phyloP scores from a whole-genome alignment of 2,113 vertebrate genomes.

The Trichomycterus rosablanca region DNA sequence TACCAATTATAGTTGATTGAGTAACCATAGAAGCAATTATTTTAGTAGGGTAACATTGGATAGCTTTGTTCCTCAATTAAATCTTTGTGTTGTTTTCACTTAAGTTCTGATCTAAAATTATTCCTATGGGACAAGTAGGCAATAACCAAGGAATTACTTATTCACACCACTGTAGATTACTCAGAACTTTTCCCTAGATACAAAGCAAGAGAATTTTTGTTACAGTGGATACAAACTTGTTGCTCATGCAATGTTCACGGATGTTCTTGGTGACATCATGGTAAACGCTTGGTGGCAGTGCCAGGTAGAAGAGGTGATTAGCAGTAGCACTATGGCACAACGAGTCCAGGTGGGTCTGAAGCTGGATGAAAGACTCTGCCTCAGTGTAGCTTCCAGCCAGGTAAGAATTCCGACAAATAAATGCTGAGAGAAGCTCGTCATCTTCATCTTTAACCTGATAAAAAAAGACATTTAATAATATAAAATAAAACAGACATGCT shows the following conservation, averaged over 20 bases:
- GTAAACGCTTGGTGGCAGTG: conserved; percentile 84
- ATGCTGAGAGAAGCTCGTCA: conserved; percentile 47
- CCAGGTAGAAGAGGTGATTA: conserved; percentile 86
- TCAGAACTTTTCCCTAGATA: too few species aligned
- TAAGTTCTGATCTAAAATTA: too few species aligned
- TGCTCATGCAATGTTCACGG: conserved; percentile 75
- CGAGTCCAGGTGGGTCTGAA: conserved; percentile 54
- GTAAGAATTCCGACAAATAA: conserved; percentile 62
- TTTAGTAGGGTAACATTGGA: too few species aligned
- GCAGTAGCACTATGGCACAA: conserved; percentile 52
- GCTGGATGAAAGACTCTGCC: conserved; percentile 48
- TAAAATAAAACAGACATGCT: too few species aligned
- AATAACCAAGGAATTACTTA: too few species aligned
- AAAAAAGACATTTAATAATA: not conserved
- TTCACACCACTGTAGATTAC: too few species aligned
- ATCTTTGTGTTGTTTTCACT: too few species aligned
- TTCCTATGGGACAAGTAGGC: too few species aligned
- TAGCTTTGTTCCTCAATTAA: too few species aligned
- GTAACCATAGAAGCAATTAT: too few species aligned
- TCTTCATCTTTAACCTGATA: conserved; percentile 57
- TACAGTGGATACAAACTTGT: conserved; percentile 63
- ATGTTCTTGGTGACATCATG: conserved; percentile 80
- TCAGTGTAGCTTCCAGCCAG: conserved; percentile 57
- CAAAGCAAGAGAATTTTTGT: too few species aligned
- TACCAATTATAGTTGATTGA: too few species aligned